Percentiles rank a stretch among this genome's conserved stretches.
Evolutionary conservation across 2,888 invertebrate species (phyloP).

Genomic region (Esperia sulphurella): DNA sequence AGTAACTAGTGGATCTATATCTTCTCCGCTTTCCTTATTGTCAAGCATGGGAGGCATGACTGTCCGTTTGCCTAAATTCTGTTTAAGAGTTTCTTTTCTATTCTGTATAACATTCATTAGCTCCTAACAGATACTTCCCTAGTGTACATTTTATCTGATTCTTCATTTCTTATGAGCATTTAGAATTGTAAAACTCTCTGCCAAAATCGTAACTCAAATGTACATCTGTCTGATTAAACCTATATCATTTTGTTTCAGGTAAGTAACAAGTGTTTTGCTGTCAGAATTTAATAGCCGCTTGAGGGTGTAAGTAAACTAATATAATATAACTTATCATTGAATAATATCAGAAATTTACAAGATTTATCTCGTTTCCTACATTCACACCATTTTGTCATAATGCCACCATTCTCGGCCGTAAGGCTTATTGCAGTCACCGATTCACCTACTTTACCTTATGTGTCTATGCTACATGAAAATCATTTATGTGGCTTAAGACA

Average conservation of each 20-base stretch:
- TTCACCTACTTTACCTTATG: slow-evolving; percentile 32
- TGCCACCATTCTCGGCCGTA: slow-evolving; percentile 7
- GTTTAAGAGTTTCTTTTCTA: no score
- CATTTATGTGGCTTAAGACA: slow-evolving; percentile 1
- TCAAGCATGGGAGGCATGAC: no score
- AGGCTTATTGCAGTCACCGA: slow-evolving; percentile 17
- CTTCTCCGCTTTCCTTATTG: no score
- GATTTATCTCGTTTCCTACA: slow-evolving; percentile 10
- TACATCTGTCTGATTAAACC: no score
- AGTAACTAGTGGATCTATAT: no score
- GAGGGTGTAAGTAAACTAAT: slow-evolving; percentile 6
- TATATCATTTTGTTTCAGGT: slow-evolving; percentile 6
- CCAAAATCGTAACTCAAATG: no score
- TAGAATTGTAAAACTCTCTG: no score
- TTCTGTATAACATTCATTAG: no score
- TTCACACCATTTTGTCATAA: slow-evolving; percentile 8
- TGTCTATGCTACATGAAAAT: slow-evolving; percentile 21
- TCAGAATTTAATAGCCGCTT: background rate
- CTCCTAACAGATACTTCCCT: no score
- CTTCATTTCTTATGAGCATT: no score
- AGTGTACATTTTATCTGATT: no score
- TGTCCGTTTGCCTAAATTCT: no score
- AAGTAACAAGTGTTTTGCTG: background rate
- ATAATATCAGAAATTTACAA: slow-evolving; percentile 3
- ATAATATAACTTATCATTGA: background rate